Evolutionary conservation across 2,888 invertebrate species (phyloP), one percentile per base, ranked within the genome.

Genomic region (Eremobia ochroleuca): DNA sequence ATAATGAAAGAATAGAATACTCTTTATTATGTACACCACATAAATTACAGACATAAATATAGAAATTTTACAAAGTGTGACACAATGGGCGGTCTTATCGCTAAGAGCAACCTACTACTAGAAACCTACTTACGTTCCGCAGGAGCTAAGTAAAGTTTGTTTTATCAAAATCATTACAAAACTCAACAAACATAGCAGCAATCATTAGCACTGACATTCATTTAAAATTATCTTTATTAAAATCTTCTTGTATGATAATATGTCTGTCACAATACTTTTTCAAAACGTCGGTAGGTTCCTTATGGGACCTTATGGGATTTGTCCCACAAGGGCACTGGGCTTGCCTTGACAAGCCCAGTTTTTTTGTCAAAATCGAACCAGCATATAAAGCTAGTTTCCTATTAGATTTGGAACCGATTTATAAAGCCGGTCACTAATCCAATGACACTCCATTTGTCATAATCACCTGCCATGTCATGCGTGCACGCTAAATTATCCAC

Each of bases 401-500:
- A 49, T 43, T 46, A 64, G 21, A 55, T 34, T 71, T 37, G 6
- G 18, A 64, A 18, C 5, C 5, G 18, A 59, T 40, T 64, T 25
- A 59, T n/a, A 43, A 49, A 59, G 3, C 37, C 15, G 13, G 2
- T 40, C 25, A 73, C 28, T 37, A 31, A 28, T 31, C 31, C 25
- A 65, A 55, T 73, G 46, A 31, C 40, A 13, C 2, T 49, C 31
- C 13, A 65, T 83, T 79, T 58, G 34, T 43, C 61, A 58, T 31
- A 58, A 67, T 52, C 70, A 58, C 13, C 28, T 64, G 15, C 9
- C 59, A 55, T 25, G 3, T n/a, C 18, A 58, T 31, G 21, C 46
- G 13, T 67, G 43, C 40, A 37, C 40, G 37, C 49, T 21, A 72
- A 72, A 79, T 80, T 72, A 61, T n/a, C n/a, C 21, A 37, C 58